Evolutionary conservation across 2,113 vertebrate genomes (phyloP).

Genomic region (Archilochus colubris): DNA sequence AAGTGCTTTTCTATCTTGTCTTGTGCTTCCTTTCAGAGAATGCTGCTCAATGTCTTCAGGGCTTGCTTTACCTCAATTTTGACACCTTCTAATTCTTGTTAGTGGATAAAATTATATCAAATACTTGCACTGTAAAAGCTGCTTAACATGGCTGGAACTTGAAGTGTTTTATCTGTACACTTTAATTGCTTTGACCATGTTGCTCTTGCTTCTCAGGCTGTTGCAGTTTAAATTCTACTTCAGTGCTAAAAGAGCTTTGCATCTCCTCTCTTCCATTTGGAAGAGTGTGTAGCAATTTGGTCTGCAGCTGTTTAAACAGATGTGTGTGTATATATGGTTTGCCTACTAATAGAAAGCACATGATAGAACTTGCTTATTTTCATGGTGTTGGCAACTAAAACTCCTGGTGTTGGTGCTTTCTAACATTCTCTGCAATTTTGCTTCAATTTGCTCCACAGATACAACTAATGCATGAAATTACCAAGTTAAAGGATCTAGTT

Average conservation of each 20-base stretch:
- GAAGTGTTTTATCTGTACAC: neutral
- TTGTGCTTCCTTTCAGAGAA: neutral
- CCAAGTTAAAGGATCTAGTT: constrained; percentile 77
- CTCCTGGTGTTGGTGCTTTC: constrained; percentile 38
- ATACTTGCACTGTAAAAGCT: neutral
- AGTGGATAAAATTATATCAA: neutral
- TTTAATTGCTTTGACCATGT: neutral
- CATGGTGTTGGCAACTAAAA: constrained; percentile 37
- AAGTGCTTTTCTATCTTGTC: neutral
- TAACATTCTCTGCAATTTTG: constrained; percentile 63
- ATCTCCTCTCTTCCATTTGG: neutral
- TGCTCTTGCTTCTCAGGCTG: neutral
- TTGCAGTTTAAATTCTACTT: neutral
- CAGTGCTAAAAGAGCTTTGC: constrained; percentile 3
- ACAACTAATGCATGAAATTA: constrained; percentile 84
- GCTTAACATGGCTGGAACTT: neutral
- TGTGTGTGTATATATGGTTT: neutral
- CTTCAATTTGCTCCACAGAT: constrained; percentile 78
- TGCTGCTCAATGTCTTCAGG: neutral
- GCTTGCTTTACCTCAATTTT: neutral
- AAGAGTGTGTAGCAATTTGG: neutral
- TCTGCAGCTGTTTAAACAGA: neutral
- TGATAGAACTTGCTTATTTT: neutral
- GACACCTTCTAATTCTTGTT: neutral
- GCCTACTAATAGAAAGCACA: neutral